Evolutionary conservation across 2,888 invertebrate species (phyloP), one percentile per base, ranked within the genome.

Genomic region (Drosophila mayaguana): DNA sequence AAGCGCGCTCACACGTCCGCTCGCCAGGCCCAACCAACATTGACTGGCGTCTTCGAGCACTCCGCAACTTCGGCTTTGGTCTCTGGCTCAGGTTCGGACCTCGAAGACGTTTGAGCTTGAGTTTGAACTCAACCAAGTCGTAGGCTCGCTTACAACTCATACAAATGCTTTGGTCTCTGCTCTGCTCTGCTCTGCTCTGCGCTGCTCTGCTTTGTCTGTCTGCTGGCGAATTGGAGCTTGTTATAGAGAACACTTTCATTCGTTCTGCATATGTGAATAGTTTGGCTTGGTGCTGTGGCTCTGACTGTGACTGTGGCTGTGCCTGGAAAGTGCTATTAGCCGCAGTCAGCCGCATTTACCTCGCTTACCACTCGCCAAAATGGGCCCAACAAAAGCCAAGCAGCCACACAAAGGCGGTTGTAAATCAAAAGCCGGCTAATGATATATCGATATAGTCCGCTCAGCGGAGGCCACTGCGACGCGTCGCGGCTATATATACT

Each of bases 371-470:
- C 62, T 80, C 67, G 77, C 71, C 72, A 78, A 81, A 78, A 78
- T 81, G 65, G 80, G 67, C 50, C 51, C 67, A 78, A 83, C 88
- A 83, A 83, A 88, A 74, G 87, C 51, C 77, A 34, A 69, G 54
- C 43, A 80, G 40, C 69, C 72, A 63, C 74, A 89, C 88, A 88
- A 84, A 88, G 88, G 85, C 80, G 88, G 87, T 75, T 89, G 88
- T 87, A 89, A 83, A 83, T 83, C 88, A 89, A 83, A 83, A 89
- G 82, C 63, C 85, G 72, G 83, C 85, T 84, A 84, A 84, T 84
- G 83, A 89, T 84, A 84, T 89, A 89, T 84, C 89, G 89, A 89
- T 88, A 83, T 78, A 80, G 76, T 71, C 56, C 61, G 54, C 81
- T 51, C 62, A 59, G 72, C 67, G 51, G 62, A 50, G 63, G 48